These are phyloP conservation scores for Papilio demoleus DNA, from an alignment of 2,888 invertebrate genomes.

Conservation along the genomic window DNA sequence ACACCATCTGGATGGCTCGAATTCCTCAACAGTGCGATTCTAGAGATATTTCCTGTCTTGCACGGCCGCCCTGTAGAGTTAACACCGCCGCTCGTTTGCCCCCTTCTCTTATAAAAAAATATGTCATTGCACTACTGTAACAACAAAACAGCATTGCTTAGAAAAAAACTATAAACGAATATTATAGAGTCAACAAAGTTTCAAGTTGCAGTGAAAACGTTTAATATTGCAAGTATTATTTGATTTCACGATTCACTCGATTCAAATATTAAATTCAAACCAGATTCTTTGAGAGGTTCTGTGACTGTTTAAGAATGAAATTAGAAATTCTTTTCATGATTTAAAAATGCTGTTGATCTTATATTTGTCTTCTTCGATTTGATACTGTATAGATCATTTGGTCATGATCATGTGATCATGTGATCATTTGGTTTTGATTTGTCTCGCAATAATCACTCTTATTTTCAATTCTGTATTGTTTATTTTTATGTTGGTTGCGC, in stretches of 20 bases:
- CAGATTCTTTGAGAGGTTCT: slow-evolving; percentile 18
- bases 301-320: slow-evolving; percentile 12
- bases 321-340: slow-evolving; percentile 15
- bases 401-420: too few relatives aligned
- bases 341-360: neutral
- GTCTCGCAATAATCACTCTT: too few relatives aligned
- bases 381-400: neutral
- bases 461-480: too few relatives aligned
- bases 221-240: slow-evolving; percentile 1
- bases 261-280: slow-evolving; percentile 29
- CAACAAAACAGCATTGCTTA: neutral
- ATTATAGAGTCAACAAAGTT: slow-evolving; percentile 15
- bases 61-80: too few relatives aligned
- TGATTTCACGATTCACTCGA: slow-evolving; percentile 24
- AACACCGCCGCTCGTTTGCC: too few relatives aligned
- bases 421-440: too few relatives aligned
- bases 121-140: neutral
- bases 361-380: neutral
- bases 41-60: too few relatives aligned
- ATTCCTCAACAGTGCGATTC: too few relatives aligned
- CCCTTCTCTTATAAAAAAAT: too few relatives aligned
- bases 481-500: too few relatives aligned
- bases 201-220: slow-evolving; percentile 16
- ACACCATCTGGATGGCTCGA: too few relatives aligned
- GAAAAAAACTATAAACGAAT: slow-evolving; percentile 3